Evolutionary conservation across 2,797 vertebrate species (phyloP).

Genomic region (Anguilla anguilla): DNA sequence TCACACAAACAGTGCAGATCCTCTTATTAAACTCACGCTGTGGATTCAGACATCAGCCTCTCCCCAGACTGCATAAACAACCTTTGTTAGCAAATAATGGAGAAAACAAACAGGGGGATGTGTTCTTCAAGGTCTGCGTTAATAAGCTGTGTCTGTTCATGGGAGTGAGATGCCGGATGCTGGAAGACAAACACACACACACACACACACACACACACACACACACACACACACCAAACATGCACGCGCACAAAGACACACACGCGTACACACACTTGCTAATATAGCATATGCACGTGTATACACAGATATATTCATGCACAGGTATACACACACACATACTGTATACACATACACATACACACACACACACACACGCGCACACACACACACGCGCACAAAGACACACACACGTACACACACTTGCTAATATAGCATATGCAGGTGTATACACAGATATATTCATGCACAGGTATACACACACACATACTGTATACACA

Average conservation of each 20-base stretch:
- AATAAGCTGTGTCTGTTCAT: constrained; percentile 27
- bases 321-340: neutral
- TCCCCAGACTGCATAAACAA: constrained; percentile 1
- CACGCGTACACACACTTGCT: constrained; percentile 21
- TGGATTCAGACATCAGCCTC: constrained; percentile 20
- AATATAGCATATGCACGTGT: neutral
- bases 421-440: constrained; percentile 24
- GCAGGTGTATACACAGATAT: constrained; percentile 19
- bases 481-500: neutral
- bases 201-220: constrained; percentile 55
- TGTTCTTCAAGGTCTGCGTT: neutral
- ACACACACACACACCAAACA: neutral
- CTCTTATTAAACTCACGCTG: neutral
- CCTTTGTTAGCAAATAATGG: constrained; percentile 20
- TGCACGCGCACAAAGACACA: constrained; percentile 29
- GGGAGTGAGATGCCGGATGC: neutral
- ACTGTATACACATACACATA: neutral
- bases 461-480: constrained; percentile 27
- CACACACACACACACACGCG: neutral
- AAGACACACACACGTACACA: neutral
- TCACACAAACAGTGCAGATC: neutral
- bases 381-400: neutral
- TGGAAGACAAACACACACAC: constrained; percentile 46
- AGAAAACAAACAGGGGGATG: neutral
- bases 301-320: constrained; percentile 31